Evolutionary conservation across 2,797 vertebrate genomes (phyloP).

Genomic region (Sciaenops ocellatus): DNA sequence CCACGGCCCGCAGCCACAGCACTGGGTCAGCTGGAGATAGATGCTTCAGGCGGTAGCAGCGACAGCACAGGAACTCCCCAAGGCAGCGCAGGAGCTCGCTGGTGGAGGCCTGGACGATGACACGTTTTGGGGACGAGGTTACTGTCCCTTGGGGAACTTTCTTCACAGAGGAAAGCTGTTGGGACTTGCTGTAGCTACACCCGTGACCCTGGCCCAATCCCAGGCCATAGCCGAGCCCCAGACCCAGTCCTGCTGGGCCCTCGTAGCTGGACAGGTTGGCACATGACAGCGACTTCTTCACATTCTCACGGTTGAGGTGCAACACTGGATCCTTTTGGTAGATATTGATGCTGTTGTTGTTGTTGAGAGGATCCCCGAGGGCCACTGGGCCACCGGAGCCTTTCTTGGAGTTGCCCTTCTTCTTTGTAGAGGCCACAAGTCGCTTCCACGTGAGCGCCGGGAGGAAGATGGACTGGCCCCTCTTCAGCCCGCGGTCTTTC

Average conservation of each 20-base stretch:
- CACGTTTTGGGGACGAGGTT: conserved; percentile 81
- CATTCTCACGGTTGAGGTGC: conserved; percentile 86
- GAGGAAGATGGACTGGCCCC: conserved; percentile 87
- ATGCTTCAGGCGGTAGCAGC: conserved; percentile 87
- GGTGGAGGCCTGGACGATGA: conserved; percentile 90
- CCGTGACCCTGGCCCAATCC: conserved; percentile 75
- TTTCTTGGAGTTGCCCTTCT: conserved; percentile 82
- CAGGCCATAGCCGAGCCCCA: conserved; percentile 73
- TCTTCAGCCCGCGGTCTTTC: conserved; percentile 83
- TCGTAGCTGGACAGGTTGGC: conserved; percentile 89
- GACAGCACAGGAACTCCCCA: conserved; percentile 87
- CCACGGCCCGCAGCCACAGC: conserved; percentile 88
- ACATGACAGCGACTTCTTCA: conserved; percentile 88
- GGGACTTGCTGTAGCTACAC: conserved; percentile 75
- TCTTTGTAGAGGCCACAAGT: conserved; percentile 89
- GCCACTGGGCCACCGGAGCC: conserved; percentile 29
- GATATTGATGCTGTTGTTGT: conserved; percentile 83
- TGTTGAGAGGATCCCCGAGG: conserved; percentile 76
- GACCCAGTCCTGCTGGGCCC: conserved; percentile 76
- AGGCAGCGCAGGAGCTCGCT: conserved; percentile 89
- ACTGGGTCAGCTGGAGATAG: conserved; percentile 86
- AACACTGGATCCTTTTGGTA: conserved; percentile 85
- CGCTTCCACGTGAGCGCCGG: conserved; percentile 89
- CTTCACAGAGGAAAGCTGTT: conserved; percentile 82
- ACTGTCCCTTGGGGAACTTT: conserved; percentile 70